Conservation (phyloP, 2,888 invertebrate genomes). For the Phalera bucephala region DNA sequence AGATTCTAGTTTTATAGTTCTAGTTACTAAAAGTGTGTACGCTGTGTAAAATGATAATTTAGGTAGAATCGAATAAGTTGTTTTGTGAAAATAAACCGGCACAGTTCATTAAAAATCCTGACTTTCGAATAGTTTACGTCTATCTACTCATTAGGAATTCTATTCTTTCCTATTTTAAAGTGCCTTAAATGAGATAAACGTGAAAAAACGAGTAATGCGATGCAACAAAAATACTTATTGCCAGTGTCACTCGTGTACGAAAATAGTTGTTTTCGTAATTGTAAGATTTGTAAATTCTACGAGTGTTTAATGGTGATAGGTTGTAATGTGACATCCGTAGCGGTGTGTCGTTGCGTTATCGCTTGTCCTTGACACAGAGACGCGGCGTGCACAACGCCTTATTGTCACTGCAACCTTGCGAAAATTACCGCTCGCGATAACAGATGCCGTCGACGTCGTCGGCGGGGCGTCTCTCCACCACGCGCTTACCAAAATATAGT, state of each 20-base stretch:
- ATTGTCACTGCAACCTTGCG: constrained; percentile 79
- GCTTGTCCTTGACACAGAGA: constrained; percentile 81
- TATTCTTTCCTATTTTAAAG: too few relatives aligned
- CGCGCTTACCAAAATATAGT: constrained; percentile 44
- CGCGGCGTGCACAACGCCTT: constrained; percentile 72
- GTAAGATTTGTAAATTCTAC: constrained; percentile 16
- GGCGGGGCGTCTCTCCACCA: constrained; percentile 39
- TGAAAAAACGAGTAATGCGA: background rate
- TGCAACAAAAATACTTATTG: background rate
- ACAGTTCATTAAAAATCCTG: too few relatives aligned
- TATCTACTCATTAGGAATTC: too few relatives aligned
- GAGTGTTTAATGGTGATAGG: constrained; percentile 31
- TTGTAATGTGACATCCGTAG: constrained; percentile 48
- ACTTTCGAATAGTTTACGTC: too few relatives aligned
- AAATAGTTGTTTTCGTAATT: constrained; percentile 3
- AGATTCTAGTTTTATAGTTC: too few relatives aligned
- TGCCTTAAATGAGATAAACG: background rate
- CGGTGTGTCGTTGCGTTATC: constrained; percentile 68
- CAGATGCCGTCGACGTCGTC: constrained; percentile 50
- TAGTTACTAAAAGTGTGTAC: too few relatives aligned
- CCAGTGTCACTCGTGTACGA: background rate
- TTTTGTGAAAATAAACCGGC: too few relatives aligned
- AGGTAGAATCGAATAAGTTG: too few relatives aligned
- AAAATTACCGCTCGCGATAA: constrained; percentile 70
- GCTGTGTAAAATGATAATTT: too few relatives aligned